Conservation (phyloP, 1,140 invertebrate species). For the Papilio aristodemus region DNA sequence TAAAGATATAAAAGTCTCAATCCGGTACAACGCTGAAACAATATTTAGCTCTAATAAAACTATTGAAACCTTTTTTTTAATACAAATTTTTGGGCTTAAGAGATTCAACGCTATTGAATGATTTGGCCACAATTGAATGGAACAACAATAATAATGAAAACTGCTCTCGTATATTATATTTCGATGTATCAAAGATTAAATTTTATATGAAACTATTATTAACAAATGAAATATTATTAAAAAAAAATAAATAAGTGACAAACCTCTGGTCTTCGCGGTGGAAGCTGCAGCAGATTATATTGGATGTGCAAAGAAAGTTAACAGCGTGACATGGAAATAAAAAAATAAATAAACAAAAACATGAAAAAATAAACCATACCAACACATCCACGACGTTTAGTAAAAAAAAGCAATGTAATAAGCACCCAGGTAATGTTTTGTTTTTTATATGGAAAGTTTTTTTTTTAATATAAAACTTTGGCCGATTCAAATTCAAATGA, state of each 20-base stretch:
- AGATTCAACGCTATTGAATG: no score
- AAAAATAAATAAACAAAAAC: constrained; percentile 67
- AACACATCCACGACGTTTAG: constrained; percentile 38
- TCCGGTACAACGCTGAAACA: no score
- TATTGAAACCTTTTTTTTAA: no score
- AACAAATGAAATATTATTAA: constrained; percentile 26
- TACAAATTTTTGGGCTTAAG: no score
- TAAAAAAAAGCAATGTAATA: constrained; percentile 30
- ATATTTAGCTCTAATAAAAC: no score
- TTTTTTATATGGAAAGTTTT: neutral
- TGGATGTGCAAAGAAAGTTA: constrained; percentile 73
- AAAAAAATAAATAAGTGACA: constrained; percentile 45
- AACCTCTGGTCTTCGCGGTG: constrained; percentile 91
- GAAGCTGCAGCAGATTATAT: constrained; percentile 82
- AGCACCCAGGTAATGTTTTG: neutral
- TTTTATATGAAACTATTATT: neutral
- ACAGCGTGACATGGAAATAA: constrained; percentile 82
- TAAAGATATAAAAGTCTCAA: constrained; percentile 26
- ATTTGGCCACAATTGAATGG: no score
- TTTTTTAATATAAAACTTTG: neutral
- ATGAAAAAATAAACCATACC: constrained; percentile 47
- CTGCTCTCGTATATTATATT: no score
- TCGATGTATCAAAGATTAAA: neutral
- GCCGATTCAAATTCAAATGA: neutral
- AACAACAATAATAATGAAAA: neutral